phyloP scores from a whole-genome alignment of 2,888 invertebrate species.

The Rhyacophila evoluta region DNA sequence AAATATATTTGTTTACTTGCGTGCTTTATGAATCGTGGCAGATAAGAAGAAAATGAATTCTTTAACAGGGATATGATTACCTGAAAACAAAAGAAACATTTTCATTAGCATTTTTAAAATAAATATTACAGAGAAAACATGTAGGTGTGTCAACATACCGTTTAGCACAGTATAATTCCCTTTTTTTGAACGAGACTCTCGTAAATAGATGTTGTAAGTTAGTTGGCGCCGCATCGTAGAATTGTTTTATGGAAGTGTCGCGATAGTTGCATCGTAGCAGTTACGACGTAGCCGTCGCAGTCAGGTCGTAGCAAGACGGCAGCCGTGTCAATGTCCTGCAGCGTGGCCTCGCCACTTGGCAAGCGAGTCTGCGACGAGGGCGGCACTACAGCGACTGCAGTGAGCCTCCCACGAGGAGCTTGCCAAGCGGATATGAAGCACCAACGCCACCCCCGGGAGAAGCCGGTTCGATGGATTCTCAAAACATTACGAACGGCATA shows the following conservation, averaged over 20 bases:
- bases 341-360: constrained; percentile 8
- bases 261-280: no score
- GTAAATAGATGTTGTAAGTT: not conserved
- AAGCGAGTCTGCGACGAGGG: not conserved
- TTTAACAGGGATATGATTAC: not conserved
- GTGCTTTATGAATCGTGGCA: no score
- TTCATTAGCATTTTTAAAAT: not conserved
- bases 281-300: not conserved
- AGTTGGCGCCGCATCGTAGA: not conserved
- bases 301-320: not conserved
- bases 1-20: no score
- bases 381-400: not conserved
- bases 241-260: not conserved
- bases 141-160: not conserved
- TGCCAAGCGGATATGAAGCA: not conserved
- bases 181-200: not conserved
- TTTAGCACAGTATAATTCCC: not conserved
- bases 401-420: not conserved
- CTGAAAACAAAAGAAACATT: not conserved
- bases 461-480: no score
- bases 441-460: not conserved
- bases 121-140: not conserved
- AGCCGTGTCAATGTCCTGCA: not conserved
- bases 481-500: no score
- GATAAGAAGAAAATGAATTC: not conserved